Evolutionary conservation across 1,140 invertebrate species (phyloP), one percentile per base, ranked within the genome.

Genomic region (Hylaeus anthracinus): DNA sequence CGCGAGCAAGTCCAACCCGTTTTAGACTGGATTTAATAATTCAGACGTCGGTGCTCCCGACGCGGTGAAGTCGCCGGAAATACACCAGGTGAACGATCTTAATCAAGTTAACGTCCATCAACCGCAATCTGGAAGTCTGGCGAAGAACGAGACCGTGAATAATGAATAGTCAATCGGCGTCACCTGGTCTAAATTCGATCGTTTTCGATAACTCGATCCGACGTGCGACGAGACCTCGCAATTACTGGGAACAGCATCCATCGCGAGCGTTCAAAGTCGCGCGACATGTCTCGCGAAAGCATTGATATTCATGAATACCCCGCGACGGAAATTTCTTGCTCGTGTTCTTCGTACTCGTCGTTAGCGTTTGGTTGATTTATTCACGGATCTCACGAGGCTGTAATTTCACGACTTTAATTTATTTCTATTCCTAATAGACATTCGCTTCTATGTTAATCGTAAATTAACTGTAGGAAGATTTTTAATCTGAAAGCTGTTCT

Each of bases 241-340:
- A 63, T 78, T 78, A 71, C 51, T 72, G 53, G 55, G 51, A 60
- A 60, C 74, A 43, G 12, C 12, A 9, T 43, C 58, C 60, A 26
- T 48, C 48, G 3, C 56, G 3, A 26, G 26, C 26, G 26, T 26
- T 65, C 15, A 43, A 6, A 0, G 12, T 37, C 72, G 14, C n/a
- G 45, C 55, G 61, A n/a, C 39, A 5, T 60, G 70, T 78, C 67
- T 65, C 51, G 61, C 51, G 15, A 58, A 82, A 53, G 10, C 37
- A 60, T 86, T 76, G 61, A 66, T 86, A 86, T 86, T 83, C 81
- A 80, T 65, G 55, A 12, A 9, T 63, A 1, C n/a, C 41, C 43
- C 39, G 9, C 4, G 9, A 10, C 14, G 63, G 53, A 79, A 79
- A 85, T 82, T 79, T 85, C 71, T 86, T 79, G 55, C 45, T 64